phyloP scores from a whole-genome alignment of 2,888 invertebrate species.

The Diaphora mendica region DNA sequence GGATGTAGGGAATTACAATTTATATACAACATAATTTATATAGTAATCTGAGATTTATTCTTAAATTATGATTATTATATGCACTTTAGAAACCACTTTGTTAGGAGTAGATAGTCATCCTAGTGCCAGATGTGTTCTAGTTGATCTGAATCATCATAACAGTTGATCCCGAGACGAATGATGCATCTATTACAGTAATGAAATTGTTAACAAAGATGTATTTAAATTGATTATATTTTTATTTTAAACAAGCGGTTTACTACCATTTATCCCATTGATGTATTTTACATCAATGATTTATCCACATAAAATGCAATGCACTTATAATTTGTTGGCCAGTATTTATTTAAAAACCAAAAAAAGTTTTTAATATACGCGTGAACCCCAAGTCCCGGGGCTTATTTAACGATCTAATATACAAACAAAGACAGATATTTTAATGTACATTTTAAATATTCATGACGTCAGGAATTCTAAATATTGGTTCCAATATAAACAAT shows the following conservation, averaged over 20 bases:
- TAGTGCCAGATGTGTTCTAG: background rate
- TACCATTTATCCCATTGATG: no score
- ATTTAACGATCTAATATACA: background rate
- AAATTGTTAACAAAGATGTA: background rate
- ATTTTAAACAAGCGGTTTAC: background rate
- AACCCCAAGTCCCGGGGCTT: background rate
- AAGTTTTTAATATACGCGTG: background rate
- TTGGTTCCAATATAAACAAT: constrained; percentile 18
- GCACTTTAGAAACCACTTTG: background rate
- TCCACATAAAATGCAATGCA: background rate
- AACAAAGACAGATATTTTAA: background rate
- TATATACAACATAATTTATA: background rate
- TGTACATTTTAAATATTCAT: background rate
- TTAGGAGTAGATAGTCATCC: background rate
- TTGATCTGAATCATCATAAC: background rate
- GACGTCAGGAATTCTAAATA: background rate
- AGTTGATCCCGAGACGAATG: background rate
- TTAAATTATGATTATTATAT: background rate
- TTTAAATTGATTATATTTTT: background rate
- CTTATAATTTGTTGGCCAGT: background rate
- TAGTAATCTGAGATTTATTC: background rate
- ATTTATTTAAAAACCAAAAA: background rate
- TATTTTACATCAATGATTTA: no score
- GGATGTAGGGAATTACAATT: background rate
- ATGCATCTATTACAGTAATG: background rate